Conservation (phyloP, 2,113 vertebrate genomes). For the Cyphomyrus discorhynchus region DNA sequence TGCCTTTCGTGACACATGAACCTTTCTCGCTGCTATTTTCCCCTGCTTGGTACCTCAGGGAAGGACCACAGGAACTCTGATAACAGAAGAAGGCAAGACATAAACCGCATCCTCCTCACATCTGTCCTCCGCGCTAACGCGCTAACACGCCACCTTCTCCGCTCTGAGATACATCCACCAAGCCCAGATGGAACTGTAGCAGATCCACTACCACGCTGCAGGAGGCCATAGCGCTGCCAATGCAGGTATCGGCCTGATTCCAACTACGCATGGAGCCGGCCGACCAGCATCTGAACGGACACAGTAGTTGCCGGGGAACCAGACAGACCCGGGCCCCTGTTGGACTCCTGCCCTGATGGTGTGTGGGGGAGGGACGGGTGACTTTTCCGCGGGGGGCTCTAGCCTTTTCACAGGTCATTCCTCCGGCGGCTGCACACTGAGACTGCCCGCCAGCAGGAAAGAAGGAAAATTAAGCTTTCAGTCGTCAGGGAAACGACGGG, state of each 20-base stretch:
- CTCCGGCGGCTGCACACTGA: not conserved
- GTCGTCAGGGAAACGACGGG: conserved; percentile 7
- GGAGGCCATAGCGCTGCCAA: not conserved
- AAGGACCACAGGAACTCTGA: not conserved
- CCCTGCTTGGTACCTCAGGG: not conserved
- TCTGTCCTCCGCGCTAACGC: not conserved
- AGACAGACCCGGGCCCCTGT: not conserved
- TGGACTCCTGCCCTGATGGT: not conserved
- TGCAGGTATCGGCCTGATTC: not conserved
- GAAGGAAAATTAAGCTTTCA: not conserved
- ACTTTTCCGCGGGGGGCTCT: too few species aligned
- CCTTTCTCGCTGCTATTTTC: not conserved
- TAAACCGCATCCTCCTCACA: not conserved
- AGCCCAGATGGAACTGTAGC: not conserved
- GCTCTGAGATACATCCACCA: not conserved
- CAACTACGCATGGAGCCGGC: not conserved
- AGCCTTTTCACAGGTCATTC: not conserved
- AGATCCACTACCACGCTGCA: not conserved
- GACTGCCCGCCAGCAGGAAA: not conserved
- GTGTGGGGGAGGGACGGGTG: not conserved
- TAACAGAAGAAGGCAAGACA: not conserved
- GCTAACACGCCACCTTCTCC: not conserved
- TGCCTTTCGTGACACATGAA: not conserved
- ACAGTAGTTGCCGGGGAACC: not conserved
- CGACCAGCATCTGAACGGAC: not conserved